These are phyloP conservation scores for Chalcosyrphus nemorum DNA, from an alignment of 2,888 invertebrate species.

Conservation along the genomic window DNA sequence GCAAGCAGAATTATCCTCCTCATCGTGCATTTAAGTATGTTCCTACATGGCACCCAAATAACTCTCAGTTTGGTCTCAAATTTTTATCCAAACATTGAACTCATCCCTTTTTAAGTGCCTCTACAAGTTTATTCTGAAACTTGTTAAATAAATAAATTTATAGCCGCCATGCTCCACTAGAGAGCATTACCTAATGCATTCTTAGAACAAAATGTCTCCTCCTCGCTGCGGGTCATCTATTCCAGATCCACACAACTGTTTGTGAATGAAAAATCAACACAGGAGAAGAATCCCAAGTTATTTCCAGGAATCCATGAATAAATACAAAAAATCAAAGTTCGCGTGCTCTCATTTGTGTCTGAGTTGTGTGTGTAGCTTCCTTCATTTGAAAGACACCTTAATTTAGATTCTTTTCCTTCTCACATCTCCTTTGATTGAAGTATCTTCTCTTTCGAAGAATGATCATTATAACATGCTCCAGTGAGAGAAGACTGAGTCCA, in stretches of 20 bases:
- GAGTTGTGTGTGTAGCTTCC: not conserved
- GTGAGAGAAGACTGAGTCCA: not conserved
- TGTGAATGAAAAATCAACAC: slow-evolving; percentile 6
- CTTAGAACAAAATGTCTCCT: not conserved
- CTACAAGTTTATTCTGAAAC: not conserved
- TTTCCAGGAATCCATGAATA: slow-evolving; percentile 18
- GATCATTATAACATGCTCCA: not conserved
- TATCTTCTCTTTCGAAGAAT: slow-evolving; percentile 8
- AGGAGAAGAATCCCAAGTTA: not conserved
- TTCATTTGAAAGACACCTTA: not conserved
- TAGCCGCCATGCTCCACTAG: not conserved
- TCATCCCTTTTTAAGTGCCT: not conserved
- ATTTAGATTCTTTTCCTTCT: not conserved
- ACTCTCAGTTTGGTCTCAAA: too few species aligned
- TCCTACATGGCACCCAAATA: too few species aligned
- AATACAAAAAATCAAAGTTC: not conserved
- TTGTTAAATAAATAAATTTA: not conserved
- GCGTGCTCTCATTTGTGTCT: slow-evolving; percentile 31
- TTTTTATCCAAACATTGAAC: not conserved
- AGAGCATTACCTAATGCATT: not conserved
- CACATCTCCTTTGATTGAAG: slow-evolving; percentile 11
- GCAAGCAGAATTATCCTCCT: too few species aligned
- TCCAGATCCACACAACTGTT: not conserved
- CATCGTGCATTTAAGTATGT: too few species aligned
- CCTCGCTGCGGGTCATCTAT: not conserved